Evolutionary conservation across 2,888 invertebrate species (phyloP).

Genomic region (Zhuqinia jingwanae): DNA sequence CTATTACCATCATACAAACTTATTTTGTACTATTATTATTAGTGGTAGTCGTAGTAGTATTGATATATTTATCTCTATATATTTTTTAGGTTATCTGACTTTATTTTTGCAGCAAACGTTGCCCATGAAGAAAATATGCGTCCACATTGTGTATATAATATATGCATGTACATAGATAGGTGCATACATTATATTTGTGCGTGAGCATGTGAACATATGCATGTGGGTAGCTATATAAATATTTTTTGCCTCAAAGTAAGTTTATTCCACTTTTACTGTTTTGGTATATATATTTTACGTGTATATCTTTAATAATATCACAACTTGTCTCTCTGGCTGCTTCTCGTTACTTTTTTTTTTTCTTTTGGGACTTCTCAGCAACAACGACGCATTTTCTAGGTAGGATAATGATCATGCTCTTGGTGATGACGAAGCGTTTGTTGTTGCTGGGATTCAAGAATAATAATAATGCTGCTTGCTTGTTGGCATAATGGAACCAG

Average conservation of each 20-base stretch:
- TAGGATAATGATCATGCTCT: constrained; percentile 24
- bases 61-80: too few species aligned
- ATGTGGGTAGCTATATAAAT: not conserved
- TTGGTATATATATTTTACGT: not conserved
- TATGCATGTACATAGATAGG: too few species aligned
- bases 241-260: constrained; percentile 6
- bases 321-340: not conserved
- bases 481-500: constrained; percentile 5
- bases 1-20: too few species aligned
- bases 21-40: too few species aligned
- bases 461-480: not conserved
- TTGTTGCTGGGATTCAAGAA: constrained; percentile 21
- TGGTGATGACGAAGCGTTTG: constrained; percentile 60
- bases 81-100: too few species aligned
- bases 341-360: not conserved
- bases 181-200: too few species aligned
- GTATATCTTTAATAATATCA: not conserved
- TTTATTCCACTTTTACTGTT: not conserved
- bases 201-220: too few species aligned
- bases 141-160: constrained; percentile 8
- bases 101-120: too few species aligned
- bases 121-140: not conserved
- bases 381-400: constrained; percentile 40
- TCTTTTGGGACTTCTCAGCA: not conserved
- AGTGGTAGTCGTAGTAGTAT: too few species aligned